Evolutionary conservation across 2,888 invertebrate species (phyloP).

Genomic region (Malachius bipustulatus): DNA sequence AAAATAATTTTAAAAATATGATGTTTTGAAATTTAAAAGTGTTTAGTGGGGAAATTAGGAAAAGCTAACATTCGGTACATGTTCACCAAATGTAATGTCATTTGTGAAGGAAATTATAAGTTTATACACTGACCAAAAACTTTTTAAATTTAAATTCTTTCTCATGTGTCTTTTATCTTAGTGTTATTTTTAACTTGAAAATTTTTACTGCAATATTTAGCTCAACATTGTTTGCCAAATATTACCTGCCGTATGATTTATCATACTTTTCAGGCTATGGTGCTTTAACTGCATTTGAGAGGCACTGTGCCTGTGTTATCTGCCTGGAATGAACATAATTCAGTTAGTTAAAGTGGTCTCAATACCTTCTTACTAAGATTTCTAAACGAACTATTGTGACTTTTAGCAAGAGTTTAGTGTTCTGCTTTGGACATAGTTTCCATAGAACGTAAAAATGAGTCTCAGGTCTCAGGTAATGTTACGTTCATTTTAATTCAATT

Average conservation of each 20-base stretch:
- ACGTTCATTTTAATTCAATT: constrained; percentile 1
- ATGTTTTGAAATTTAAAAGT: too few relatives aligned
- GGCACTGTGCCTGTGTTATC: constrained; percentile 2
- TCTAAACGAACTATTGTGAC: constrained; percentile 3
- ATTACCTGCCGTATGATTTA: constrained; percentile 3
- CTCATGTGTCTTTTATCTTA: too few relatives aligned
- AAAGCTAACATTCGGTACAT: too few relatives aligned
- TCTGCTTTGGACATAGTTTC: constrained; percentile 3
- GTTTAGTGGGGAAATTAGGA: too few relatives aligned
- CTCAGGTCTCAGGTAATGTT: neutral
- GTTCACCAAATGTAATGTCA: too few relatives aligned
- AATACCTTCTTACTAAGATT: constrained; percentile 1
- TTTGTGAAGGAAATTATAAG: too few relatives aligned
- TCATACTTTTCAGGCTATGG: constrained; percentile 3
- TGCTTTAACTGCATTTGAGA: constrained; percentile 3
- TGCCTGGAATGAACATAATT: constrained; percentile 1
- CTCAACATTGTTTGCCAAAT: neutral
- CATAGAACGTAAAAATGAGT: constrained; percentile 3
- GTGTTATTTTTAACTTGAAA: too few relatives aligned
- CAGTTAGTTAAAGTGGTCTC: neutral
- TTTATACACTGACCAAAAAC: too few relatives aligned
- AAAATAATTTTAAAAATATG: too few relatives aligned
- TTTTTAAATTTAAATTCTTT: too few relatives aligned
- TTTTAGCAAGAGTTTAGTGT: neutral
- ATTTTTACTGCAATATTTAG: too few relatives aligned